phyloP scores from a whole-genome alignment of 2,888 invertebrate species.

The Heliconius ethilla region DNA sequence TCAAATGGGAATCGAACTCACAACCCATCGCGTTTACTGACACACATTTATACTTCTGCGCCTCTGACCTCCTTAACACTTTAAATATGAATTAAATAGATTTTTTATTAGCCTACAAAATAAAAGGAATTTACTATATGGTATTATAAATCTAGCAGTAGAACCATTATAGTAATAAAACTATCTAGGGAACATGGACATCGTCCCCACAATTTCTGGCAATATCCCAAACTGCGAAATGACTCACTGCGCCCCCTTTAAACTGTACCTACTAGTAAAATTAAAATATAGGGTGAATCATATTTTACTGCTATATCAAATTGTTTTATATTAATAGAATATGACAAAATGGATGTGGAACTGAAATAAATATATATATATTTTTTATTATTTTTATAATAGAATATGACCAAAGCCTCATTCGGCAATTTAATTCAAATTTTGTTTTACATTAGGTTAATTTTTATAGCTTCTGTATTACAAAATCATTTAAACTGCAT shows the following conservation, averaged over 20 bases:
- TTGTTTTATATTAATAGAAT: conserved; percentile 12
- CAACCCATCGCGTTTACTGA: too few relatives aligned
- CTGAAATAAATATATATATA: too few relatives aligned
- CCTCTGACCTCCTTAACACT: not conserved
- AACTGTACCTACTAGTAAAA: conserved; percentile 32
- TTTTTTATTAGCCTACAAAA: not conserved
- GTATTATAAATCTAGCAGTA: conserved; percentile 17
- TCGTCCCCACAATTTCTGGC: conserved; percentile 38
- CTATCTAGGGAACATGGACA: conserved; percentile 25
- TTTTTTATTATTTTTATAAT: too few relatives aligned
- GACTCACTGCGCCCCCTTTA: conserved; percentile 37
- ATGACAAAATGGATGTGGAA: too few relatives aligned
- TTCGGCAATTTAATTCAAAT: not conserved
- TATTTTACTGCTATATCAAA: conserved; percentile 30
- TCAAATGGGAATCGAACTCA: too few relatives aligned
- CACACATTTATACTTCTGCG: too few relatives aligned
- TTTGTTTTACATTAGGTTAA: not conserved
- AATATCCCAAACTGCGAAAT: conserved; percentile 40
- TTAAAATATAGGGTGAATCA: conserved; percentile 39
- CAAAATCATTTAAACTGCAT: not conserved
- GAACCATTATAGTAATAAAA: conserved; percentile 27
- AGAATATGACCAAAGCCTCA: not conserved
- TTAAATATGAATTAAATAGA: not conserved
- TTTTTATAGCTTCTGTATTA: too few relatives aligned
- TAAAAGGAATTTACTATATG: not conserved